phyloP scores from a whole-genome alignment of 2,888 invertebrate species.

The Coenonympha arcania region DNA sequence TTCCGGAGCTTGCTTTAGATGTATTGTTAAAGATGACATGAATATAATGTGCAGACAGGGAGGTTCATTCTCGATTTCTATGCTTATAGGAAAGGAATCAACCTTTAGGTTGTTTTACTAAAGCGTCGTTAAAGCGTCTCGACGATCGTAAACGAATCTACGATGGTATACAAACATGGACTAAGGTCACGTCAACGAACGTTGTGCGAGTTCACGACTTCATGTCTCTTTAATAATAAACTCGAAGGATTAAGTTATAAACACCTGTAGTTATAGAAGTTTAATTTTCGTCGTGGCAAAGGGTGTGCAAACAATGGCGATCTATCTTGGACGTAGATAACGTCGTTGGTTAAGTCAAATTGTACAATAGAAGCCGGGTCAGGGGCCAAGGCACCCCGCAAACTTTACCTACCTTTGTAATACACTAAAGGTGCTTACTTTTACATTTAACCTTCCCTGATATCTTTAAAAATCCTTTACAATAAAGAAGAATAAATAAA shows the following conservation, averaged over 20 bases:
- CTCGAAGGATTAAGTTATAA: slow-evolving; percentile 32
- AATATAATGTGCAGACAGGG: too few species aligned
- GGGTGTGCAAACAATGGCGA: slow-evolving; percentile 51
- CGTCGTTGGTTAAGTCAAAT: slow-evolving; percentile 47
- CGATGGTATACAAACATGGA: too few species aligned
- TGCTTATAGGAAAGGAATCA: too few species aligned
- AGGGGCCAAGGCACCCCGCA: slow-evolving; percentile 42
- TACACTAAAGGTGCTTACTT: slow-evolving; percentile 31
- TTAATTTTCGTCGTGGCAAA: slow-evolving; percentile 35
- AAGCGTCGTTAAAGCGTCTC: too few species aligned
- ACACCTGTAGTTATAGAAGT: neutral
- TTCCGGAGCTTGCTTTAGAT: too few species aligned
- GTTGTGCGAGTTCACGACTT: slow-evolving; percentile 1
- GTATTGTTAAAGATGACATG: too few species aligned
- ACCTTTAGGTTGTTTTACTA: too few species aligned
- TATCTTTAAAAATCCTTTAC: too few species aligned
- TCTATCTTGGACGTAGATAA: slow-evolving; percentile 64
- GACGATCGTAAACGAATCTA: too few species aligned
- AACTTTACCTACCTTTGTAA: slow-evolving; percentile 48
- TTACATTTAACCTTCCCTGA: neutral
- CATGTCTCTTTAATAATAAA: slow-evolving; percentile 46
- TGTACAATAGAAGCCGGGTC: slow-evolving; percentile 51
- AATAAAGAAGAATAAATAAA: too few species aligned
- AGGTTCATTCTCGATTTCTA: too few species aligned
- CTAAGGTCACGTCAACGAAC: neutral